Evolutionary conservation across 2,113 vertebrate genomes (phyloP).

Genomic region (Talpa occidentalis): DNA sequence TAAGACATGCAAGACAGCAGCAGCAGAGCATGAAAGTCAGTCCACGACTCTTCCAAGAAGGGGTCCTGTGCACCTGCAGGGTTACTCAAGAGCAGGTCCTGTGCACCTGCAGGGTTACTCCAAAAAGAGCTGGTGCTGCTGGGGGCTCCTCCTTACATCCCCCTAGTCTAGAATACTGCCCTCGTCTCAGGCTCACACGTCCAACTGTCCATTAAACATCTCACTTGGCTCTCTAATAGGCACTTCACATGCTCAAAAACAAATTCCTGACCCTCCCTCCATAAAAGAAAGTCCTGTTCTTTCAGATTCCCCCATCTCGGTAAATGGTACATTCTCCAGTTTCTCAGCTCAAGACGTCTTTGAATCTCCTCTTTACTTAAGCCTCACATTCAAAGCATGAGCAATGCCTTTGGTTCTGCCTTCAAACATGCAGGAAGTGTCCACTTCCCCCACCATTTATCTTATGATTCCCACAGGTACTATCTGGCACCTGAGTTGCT

Average conservation of each 20-base stretch:
- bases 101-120: fast-evolving
- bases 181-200: too few species aligned
- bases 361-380: not conserved
- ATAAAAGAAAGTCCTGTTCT: not conserved
- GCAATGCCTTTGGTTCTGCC: not conserved
- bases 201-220: not conserved
- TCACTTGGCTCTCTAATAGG: not conserved
- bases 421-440: not conserved
- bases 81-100: too few species aligned
- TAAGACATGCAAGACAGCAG: not conserved
- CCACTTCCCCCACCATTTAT: not conserved
- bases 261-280: not conserved
- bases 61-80: fast-evolving
- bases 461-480: not conserved
- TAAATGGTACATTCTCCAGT: not conserved
- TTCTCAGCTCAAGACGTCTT: not conserved
- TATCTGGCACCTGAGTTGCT: not conserved
- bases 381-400: not conserved
- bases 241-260: not conserved
- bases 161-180: not conserved
- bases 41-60: fast-evolving
- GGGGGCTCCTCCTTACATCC: not conserved
- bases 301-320: not conserved
- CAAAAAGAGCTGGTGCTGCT: too few species aligned
- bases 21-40: not conserved